Base-by-base conservation (phyloP, 2,888 invertebrate genomes). In the Epirrita christyi region DNA sequence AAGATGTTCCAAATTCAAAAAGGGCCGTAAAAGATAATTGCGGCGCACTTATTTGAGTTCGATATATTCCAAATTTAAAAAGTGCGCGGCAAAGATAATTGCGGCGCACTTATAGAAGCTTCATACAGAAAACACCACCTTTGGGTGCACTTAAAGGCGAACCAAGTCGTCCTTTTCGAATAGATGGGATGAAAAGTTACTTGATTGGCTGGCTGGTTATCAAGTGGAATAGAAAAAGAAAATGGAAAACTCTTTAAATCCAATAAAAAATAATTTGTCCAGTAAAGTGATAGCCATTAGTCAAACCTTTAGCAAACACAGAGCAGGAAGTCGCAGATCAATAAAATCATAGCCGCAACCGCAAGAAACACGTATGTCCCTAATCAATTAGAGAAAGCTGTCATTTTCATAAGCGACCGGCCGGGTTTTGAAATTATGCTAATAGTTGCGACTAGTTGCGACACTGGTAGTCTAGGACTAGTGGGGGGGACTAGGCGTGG, bases 401-500 rank as follows among this genome's bases (percentile, higher is more conserved):
- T 41, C 38, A 53, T 55, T 55, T 53, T 54, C 37, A 55, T 59
- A 52, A 32, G 50, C 38, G 43, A 44, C 41, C 28, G 44, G 47
- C 41, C 28, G 41, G 48, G 47, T 54, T 64, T 56, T 56, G 47
- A 61, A 49, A 59, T 63, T 59, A 61, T 62, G 57, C 15, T 52
- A 58, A 62, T 58, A 41, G 44, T 38, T 14, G 42, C 32, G n/a
- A 21, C 28, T 14, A 34, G 61, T 63, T 59, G 66, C 53, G 61
- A 60, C 59, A 63, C 59, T 66, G 43, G 55, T 59, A 51, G 64
- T 60, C 63, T 59, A 42, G 48, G 59, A 52, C 60, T 65, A 58
- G 63, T 51, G 59, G 63, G 63, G 56, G 58, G 67, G 70, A n/a
- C n/a, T 59, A 64, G 72, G 68, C 67, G 70, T 63, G 66, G 59